phyloP scores from a whole-genome alignment of 1,140 invertebrate species.

The Ladona fulva region DNA sequence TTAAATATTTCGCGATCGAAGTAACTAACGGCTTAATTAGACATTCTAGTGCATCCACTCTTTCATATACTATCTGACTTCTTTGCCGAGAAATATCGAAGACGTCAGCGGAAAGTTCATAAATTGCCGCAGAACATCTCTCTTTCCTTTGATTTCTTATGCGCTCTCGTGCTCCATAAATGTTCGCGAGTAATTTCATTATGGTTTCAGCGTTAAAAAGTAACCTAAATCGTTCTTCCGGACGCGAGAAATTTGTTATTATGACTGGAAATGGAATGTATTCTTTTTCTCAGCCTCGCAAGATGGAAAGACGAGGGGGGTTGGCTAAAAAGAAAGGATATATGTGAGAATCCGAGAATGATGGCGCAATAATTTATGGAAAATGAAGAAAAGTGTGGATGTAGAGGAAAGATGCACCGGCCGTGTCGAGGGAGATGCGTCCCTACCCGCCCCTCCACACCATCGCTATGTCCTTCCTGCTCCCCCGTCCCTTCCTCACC shows the following conservation, averaged over 20 bases:
- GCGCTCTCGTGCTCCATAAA: no score
- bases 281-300: not conserved
- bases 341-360: not conserved
- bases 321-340: not conserved
- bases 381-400: conserved; percentile 4
- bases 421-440: not conserved
- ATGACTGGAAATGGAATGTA: not conserved
- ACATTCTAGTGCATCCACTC: no score
- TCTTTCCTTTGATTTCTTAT: no score
- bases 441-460: not conserved
- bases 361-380: conserved; percentile 1
- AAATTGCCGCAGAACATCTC: no score
- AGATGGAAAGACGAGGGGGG: not conserved
- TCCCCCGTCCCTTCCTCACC: not conserved
- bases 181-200: not conserved
- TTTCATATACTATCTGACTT: no score
- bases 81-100: no score
- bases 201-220: not conserved
- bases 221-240: not conserved
- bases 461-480: not conserved
- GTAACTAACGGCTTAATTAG: no score
- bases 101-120: no score
- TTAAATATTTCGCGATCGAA: no score
- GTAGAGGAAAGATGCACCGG: not conserved
- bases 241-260: not conserved